A percentile compares a stretch with the other conserved stretches of the same genome.
Conservation (phyloP, 2,797 vertebrate species). For the Rhabdomys pumilio region DNA sequence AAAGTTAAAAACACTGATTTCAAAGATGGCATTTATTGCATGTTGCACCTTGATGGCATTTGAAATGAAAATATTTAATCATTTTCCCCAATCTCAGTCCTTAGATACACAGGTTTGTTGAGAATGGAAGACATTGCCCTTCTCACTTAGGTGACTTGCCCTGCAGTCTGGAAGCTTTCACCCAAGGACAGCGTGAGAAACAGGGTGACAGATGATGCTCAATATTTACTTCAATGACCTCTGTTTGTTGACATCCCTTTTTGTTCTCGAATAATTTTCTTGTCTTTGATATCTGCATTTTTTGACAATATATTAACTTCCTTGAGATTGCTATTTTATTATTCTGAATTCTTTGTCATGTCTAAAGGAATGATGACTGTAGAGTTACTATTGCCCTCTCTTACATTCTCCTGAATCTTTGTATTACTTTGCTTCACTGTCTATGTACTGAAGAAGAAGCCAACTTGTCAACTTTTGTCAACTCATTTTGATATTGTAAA, state of each 20-base stretch:
- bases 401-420: not conserved
- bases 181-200: not conserved
- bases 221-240: not conserved
- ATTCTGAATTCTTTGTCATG: not conserved
- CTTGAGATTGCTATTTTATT: not conserved
- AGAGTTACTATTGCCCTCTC: not conserved
- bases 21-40: not conserved
- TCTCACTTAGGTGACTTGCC: not conserved
- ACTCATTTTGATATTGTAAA: not conserved
- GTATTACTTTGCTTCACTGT: not conserved
- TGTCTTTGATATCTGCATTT: not conserved
- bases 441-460: not conserved
- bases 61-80: conserved; percentile 25
- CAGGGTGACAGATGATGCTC: not conserved
- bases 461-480: not conserved
- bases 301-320: not conserved
- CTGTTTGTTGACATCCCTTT: not conserved
- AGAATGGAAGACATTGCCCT: not conserved
- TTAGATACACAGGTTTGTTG: not conserved
- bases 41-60: not conserved
- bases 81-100: not conserved
- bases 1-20: not conserved
- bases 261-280: not conserved
- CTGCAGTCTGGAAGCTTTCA: not conserved
- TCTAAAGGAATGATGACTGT: not conserved